These are phyloP conservation scores for Ditylenchus dipsaci DNA, from an alignment of 1,140 invertebrate genomes.

Conservation along the genomic window DNA sequence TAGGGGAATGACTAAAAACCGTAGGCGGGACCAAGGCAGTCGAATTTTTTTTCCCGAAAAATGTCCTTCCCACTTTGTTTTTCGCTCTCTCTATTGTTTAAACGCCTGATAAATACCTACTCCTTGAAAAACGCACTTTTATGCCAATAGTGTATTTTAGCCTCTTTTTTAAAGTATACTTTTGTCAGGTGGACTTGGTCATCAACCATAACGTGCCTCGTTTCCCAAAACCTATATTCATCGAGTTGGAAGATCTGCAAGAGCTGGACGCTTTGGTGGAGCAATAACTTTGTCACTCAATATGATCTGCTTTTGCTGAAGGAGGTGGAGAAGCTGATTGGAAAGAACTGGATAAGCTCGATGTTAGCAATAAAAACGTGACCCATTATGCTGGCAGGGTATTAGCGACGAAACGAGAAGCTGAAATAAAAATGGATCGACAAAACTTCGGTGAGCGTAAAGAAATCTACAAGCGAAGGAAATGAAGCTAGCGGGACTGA, in stretches of 20 bases:
- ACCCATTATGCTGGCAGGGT: slow-evolving; percentile 82
- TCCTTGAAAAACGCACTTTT: no score
- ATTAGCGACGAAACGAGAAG: slow-evolving; percentile 79
- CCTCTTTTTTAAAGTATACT: neutral
- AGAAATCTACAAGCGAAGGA: slow-evolving; percentile 81
- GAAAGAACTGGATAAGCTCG: slow-evolving; percentile 69
- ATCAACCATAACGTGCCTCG: slow-evolving; percentile 54
- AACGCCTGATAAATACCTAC: no score
- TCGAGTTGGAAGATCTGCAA: slow-evolving; percentile 51
- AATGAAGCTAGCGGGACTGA: slow-evolving; percentile 75
- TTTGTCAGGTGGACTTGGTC: slow-evolving; percentile 51
- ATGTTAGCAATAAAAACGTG: slow-evolving; percentile 64
- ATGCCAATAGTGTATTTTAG: neutral
- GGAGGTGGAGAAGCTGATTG: slow-evolving; percentile 73
- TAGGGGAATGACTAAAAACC: no score
- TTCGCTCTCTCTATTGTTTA: no score
- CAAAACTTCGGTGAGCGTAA: slow-evolving; percentile 82
- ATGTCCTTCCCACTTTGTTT: no score
- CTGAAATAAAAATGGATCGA: slow-evolving; percentile 83
- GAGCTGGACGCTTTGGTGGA: slow-evolving; percentile 57
- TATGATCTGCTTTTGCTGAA: slow-evolving; percentile 80
- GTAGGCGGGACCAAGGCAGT: no score
- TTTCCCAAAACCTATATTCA: slow-evolving; percentile 54
- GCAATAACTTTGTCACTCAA: slow-evolving; percentile 86
- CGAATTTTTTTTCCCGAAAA: no score